Evolutionary conservation across 2,888 invertebrate genomes (phyloP), one percentile per base, ranked within the genome.

Genomic region (Hermaeophaga mercurialis): DNA sequence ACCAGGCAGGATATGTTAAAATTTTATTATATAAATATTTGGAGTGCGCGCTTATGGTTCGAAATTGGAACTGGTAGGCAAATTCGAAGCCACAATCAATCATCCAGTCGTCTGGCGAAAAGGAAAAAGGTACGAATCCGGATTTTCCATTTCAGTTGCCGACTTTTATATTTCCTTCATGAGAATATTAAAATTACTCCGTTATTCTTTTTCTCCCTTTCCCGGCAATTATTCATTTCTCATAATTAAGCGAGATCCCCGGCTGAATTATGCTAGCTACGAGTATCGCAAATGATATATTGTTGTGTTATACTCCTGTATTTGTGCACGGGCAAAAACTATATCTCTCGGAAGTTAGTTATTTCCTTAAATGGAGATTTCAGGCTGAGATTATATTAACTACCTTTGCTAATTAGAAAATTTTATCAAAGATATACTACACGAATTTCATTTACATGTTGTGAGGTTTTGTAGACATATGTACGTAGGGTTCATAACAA

Each of bases 161-260:
- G 44, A 52, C 43, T 43, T 52, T 52, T 26, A 44, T 44, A 34
- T 52, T 52, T 52, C 52, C 52, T 43, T 34, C 43, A 34, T 18
- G 9, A 44, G 43, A 52, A 44, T 52, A 52, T 52, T 43, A 52
- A 52, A 52, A 52, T 24, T 52, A 33, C 28, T 39, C 19, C 8
- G 52, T 43, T 52, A 43, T 44, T 28, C 33, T 46, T 44, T 34
- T 52, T 44, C 60, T 59, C 59, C 59, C 58, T 50, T 56, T 50
- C 46, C 53, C 41, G 57, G 65, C 66, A 68, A 68, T 68, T 66
- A 68, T 66, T 68, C 66, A 68, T 68, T 67, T 64, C 65, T 68
- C 56, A 65, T 68, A 68, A 68, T 68, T 68, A 67, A 68, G 66
- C 59, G 63, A 50, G 59, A 56, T 60, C 43, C n/a, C 56, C 38